Evolutionary conservation across 1,140 invertebrate species (phyloP).

Genomic region (Centruroides vittatus): DNA sequence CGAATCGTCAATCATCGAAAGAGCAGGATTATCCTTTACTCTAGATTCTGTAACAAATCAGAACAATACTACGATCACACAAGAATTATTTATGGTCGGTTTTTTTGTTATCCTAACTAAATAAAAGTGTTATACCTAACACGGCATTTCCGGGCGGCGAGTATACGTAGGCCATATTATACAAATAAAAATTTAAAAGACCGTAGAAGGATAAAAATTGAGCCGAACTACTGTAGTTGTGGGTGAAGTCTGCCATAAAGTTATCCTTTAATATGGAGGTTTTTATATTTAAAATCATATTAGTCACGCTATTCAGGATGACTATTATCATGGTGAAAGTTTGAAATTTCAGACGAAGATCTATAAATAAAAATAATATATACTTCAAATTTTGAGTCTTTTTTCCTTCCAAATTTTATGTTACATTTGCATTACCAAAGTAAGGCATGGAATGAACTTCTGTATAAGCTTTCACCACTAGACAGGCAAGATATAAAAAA

Average conservation of each 20-base stretch:
- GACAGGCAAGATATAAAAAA: conserved; percentile 63
- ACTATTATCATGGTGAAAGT: conserved; percentile 74
- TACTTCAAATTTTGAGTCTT: too few relatives aligned
- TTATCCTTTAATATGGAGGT: conserved; percentile 65
- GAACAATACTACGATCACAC: not conserved
- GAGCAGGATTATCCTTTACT: conserved; percentile 90
- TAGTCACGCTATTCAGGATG: conserved; percentile 54
- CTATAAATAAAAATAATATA: conserved; percentile 38
- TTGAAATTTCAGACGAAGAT: conserved; percentile 79
- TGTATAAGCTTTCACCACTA: conserved; percentile 78
- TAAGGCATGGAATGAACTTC: conserved; percentile 92
- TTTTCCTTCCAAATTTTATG: too few relatives aligned
- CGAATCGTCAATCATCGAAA: conserved; percentile 97
- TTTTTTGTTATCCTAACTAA: too few relatives aligned
- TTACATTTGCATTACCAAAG: conserved; percentile 55
- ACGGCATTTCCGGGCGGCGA: conserved; percentile 53
- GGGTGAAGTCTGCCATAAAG: conserved; percentile 73
- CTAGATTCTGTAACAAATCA: conserved; percentile 46
- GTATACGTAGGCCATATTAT: conserved; percentile 88
- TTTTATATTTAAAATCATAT: conserved; percentile 71
- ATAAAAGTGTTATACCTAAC: too few relatives aligned
- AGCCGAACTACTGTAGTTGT: conserved; percentile 74
- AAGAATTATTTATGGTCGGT: too few relatives aligned
- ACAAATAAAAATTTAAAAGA: conserved; percentile 87
- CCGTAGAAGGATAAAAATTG: conserved; percentile 92